Base-by-base conservation (phyloP, 1,140 invertebrate species). In the Drosophila ambigua region DNA sequence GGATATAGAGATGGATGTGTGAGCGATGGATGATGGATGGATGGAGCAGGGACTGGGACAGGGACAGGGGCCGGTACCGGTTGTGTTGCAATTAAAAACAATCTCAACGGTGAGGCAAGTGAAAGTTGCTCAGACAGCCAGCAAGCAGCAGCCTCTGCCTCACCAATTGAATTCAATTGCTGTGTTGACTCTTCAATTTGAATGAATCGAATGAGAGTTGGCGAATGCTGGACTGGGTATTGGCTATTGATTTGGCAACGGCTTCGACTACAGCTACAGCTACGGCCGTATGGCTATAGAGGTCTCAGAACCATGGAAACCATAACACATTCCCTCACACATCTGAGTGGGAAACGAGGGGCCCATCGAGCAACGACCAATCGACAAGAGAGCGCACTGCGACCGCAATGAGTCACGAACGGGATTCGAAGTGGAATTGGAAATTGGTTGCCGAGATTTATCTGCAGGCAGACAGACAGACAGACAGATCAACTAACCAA, bases 351-450 rank as follows among this genome's bases (percentile, higher is more conserved):
- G 35, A 4, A 39, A 39, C 35, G 35, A 4, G 35, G 35, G 4
- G 11, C 11, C 35, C 39, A 54, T 51, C 46, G 43, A 31, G 7
- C 31, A 58, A 26, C 46, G 43, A 31, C 31, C 31, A 58, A 26
- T 31, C 57, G 51, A 58, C 51, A 48, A 46, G 39, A 52, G 35
- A 58, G 44, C 55, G 11, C 8, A 45, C 43, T 31, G 35, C 68
- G 72, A 66, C 72, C 63, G 66, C 50, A 71, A 77, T 87, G 83
- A 87, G 79, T 87, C 83, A 87, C 76, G 45, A 87, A 87, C 83
- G 72, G 83, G 83, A 83, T 87, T 72, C 69, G 24, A 44, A 58
- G 46, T 54, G 55, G 54, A 49, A 71, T 72, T 75, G 67, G 57
- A 84, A 73, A 64, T 73, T 31, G 48, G 71, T 65, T 65, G 53